phyloP scores from a whole-genome alignment of 2,797 vertebrate genomes.

The Gastrophryne carolinensis region DNA sequence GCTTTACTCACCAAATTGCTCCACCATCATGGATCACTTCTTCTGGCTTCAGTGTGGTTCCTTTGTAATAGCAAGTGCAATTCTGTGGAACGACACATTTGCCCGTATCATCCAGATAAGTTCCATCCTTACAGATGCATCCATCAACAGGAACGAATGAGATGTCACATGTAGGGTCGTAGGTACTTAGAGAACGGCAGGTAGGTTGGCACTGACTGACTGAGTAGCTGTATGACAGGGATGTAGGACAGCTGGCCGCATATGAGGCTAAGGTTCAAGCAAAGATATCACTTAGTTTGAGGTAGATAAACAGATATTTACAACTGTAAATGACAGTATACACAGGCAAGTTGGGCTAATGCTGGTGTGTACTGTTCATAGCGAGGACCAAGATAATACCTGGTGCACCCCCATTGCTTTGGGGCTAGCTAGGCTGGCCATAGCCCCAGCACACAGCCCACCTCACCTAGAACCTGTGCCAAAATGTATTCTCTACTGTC shows the following conservation, averaged over 20 bases:
- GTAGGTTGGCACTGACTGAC: slow-evolving; percentile 69
- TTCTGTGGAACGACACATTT: slow-evolving; percentile 72
- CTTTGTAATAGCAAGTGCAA: slow-evolving; percentile 82
- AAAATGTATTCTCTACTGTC: too few relatives aligned
- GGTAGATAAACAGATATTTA: neutral
- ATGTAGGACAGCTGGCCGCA: slow-evolving; percentile 69
- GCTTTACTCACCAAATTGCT: slow-evolving; percentile 74
- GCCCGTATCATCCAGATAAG: slow-evolving; percentile 74
- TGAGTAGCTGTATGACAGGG: slow-evolving; percentile 71
- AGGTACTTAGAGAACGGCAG: slow-evolving; percentile 72
- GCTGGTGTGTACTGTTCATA: too few relatives aligned
- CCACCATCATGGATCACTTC: slow-evolving; percentile 74
- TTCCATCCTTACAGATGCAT: slow-evolving; percentile 75
- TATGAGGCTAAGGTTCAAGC: slow-evolving; percentile 68
- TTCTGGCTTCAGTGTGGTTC: slow-evolving; percentile 68
- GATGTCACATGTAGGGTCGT: slow-evolving; percentile 72
- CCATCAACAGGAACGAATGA: slow-evolving; percentile 78
- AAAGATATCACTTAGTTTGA: too few relatives aligned
- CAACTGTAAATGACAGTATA: too few relatives aligned
- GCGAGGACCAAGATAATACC: too few relatives aligned
- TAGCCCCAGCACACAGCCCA: too few relatives aligned
- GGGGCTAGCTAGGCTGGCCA: too few relatives aligned
- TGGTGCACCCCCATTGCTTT: too few relatives aligned
- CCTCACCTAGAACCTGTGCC: too few relatives aligned
- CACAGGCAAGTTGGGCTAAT: too few relatives aligned